Evolutionary conservation across 2,113 vertebrate species (phyloP), one percentile per base, ranked within the genome.

Genomic region (Scalopus aquaticus): DNA sequence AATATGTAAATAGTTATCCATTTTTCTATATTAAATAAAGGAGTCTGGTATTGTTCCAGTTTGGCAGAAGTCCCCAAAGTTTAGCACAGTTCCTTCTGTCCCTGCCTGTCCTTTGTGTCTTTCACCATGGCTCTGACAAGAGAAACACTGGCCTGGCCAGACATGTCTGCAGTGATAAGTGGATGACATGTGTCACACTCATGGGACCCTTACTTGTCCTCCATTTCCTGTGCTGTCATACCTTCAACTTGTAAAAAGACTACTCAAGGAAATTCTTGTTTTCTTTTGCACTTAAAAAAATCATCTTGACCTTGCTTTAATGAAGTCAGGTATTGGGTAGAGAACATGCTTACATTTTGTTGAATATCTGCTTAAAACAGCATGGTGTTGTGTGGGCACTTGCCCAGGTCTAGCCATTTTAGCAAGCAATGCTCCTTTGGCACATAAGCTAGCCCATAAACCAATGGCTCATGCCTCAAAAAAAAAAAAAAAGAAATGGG

Each of bases 151-250:
- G 15, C n/a, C 37, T 65, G 62, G 17, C 8, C 1, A n/a, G 56
- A 32, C 56, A 65, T 6, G 6, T 54, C 70, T 28, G 64, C 51
- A 37, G 24, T 88, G 64, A 60, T 20, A 67, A 54, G 30, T 3
- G 32, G 39, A 58, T 87, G 74, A 37, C 32, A 81, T 35, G 30
- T 51, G 30, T 79, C 64, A 79, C 5, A 24, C 5, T 9, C 22
- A 62, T n/a, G n/a, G 11, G 24, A 37, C 49, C 46, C n/a, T 74
- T 42, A 24, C 2, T 24, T 67, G 35, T n/a, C 51, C 35, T 37
- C 10, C 88, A 96, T 87, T 97, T 97, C 96, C 95, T 92, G 91
- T 89, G 96, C 97, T 8, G 28, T 30, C 22, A 56, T 15, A 58
- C 26, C 65, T 51, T 37, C 35, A 76, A 83, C 24, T 32, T 74